Base-by-base conservation (phyloP, 2,113 vertebrate genomes). In the Calonectris borealis region DNA sequence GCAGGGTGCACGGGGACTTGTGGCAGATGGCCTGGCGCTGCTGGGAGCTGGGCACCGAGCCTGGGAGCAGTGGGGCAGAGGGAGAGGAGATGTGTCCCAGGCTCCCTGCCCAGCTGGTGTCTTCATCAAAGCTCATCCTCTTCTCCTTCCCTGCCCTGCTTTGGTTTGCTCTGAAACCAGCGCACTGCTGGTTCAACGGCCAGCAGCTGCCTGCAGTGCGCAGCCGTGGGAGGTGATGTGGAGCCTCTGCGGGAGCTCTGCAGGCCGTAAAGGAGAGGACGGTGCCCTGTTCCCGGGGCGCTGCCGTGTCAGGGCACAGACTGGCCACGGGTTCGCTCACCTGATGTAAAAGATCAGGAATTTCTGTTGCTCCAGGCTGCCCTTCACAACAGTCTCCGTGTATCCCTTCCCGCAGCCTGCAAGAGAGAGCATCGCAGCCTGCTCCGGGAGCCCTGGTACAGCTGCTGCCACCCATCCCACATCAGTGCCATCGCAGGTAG, bases 271-370 rank as follows among this genome's bases (percentile, higher is more conserved):
- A 26, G 61, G 40, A 73, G 18, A 57, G 72, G 36, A 15, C 24
- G 1, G 1, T 62, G 86, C 34, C 62, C 57, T 34, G 11, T n/a
- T 54, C 29, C 64, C 51, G 15, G 60, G 15, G 36, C 0, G 1
- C 49, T 58, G 32, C 49, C 0, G 0, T 18, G 26, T 24, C 58
- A 13, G n/a, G 48, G 16, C 52, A 13, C 8, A 12, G 46, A 9
- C 46, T 20, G 27, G 34, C 31, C 24, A 2, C 1, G 2, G 9
- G 11, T 38, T 46, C 20, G n/a, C 98, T 98, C 95, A 99, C 99
- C 98, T 99, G 58, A 99, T 97, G 93, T 99, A 99, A 95, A 99
- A 99, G 9, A 98, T 98, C 36, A 99, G 96, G 95, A 99, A 99
- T 84, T 98, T 98, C 90, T 98, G 95, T 40, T 99, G 98, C 62